These are phyloP conservation scores for Pseudochirops corinnae DNA, from an alignment of 2,797 vertebrate genomes.

Conservation along the genomic window DNA sequence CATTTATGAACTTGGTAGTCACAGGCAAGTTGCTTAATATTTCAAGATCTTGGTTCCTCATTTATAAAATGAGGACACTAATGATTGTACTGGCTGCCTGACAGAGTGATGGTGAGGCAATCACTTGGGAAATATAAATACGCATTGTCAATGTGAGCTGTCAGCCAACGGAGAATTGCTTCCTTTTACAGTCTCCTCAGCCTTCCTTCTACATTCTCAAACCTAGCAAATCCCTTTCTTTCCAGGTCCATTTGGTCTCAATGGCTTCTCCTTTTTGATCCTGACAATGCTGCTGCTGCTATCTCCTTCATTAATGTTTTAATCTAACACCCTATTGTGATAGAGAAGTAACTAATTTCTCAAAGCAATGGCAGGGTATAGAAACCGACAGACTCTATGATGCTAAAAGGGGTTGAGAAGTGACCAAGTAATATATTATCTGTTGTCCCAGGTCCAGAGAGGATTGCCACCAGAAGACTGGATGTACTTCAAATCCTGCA, in stretches of 20 bases:
- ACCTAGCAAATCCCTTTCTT: neutral
- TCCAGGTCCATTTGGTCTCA: neutral
- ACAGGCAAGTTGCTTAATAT: neutral
- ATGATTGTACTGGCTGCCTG: neutral
- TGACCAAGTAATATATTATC: neutral
- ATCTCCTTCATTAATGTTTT: neutral
- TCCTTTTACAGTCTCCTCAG: neutral
- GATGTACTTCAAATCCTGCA: neutral
- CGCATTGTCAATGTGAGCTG: neutral
- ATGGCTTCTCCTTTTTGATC: neutral
- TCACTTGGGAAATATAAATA: neutral
- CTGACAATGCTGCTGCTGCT: neutral
- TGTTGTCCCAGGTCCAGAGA: neutral
- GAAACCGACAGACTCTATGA: neutral
- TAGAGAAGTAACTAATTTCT: neutral
- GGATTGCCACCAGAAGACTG: neutral
- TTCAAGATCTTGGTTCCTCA: neutral
- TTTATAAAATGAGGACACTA: neutral
- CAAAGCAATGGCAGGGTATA: neutral
- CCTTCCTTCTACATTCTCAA: neutral
- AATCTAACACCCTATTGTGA: neutral
- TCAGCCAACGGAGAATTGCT: neutral
- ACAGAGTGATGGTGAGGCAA: neutral
- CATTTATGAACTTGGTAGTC: neutral
- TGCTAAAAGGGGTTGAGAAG: neutral